Evolutionary conservation across 2,113 vertebrate species (phyloP), one percentile per base, ranked within the genome.

Genomic region (Hucho hucho): DNA sequence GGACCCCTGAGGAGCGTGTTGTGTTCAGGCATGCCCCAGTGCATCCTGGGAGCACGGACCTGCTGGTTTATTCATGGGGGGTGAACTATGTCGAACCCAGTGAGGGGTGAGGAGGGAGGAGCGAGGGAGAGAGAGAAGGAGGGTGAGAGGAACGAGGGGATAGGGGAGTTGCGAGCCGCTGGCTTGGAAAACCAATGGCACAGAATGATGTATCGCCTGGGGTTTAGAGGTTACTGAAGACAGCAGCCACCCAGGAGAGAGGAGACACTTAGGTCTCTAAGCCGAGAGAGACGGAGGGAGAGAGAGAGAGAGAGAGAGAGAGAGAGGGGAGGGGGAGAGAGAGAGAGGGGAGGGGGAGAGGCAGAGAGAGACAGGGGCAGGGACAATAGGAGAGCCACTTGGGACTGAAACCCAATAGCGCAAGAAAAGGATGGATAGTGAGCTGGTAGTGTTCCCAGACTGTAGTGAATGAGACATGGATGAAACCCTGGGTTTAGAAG

Each of bases 21-120:
- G 63, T 64, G 24, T 64, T 28, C 37, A 7, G n/a, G 16, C 71
- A 76, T 80, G 65, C 76, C 82, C 46, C 47, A 72, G 87, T 83
- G 81, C 84, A 73, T 81, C 74, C 26, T 47, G 20, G 29, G 32
- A 28, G 63, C 24, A 74, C 53, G 14, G 43, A 20, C 43, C 53
- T 88, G 56, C 32, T 89, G 64, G 84, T 90, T 91, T 83, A 89
- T 91, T 91, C 76, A 87, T 87, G 73, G 66, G n/a, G 58, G 61
- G 74, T 72, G 82, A 84, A 83, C 37, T 43, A 82, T 64, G 80
- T 46, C 47, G 77, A 77, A 78, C 64, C 13, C 13, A 53, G 49
- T 18, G 16, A 53, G 49, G 14, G 14, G 1, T 61, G 59, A 64
- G 25, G 22, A 22, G 6, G 7, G 29, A 49, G 1, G 9, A 3